Evolutionary conservation across 2,113 vertebrate species (phyloP).

Genomic region (Myxocyprinus asiaticus): DNA sequence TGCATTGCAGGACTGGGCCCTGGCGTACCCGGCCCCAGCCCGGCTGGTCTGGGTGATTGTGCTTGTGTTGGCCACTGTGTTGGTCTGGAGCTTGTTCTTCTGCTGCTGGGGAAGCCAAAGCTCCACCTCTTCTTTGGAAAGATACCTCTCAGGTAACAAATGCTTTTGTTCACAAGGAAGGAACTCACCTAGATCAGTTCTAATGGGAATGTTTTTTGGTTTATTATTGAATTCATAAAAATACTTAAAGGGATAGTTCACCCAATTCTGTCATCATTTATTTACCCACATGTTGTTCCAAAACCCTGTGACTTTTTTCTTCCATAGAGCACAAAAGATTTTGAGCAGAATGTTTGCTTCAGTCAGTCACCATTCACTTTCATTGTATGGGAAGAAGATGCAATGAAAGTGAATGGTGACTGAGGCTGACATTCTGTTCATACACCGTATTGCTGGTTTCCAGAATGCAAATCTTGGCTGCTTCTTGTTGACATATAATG

Average conservation of each 20-base stretch:
- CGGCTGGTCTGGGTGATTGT: slow-evolving; percentile 72
- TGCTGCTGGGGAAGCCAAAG: slow-evolving; percentile 72
- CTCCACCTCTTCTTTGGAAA: slow-evolving; percentile 68
- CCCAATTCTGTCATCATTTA: no score
- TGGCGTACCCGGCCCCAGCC: slow-evolving; percentile 62
- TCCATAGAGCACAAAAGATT: no score
- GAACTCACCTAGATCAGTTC: slow-evolving; percentile 3
- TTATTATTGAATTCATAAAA: no score
- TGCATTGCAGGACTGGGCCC: slow-evolving; percentile 62
- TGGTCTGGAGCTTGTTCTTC: slow-evolving; percentile 76
- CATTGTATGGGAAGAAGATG: no score
- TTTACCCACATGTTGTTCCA: no score
- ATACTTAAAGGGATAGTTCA: no score
- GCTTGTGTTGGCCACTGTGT: slow-evolving; percentile 70
- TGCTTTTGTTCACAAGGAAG: neutral
- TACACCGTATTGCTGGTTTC: slow-evolving; percentile 58
- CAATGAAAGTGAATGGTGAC: no score
- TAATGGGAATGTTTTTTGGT: neutral
- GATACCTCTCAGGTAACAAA: slow-evolving; percentile 73
- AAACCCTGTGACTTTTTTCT: no score
- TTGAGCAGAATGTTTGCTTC: no score
- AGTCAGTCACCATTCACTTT: no score
- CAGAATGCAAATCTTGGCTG: slow-evolving; percentile 62
- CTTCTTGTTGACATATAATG: slow-evolving; percentile 49
- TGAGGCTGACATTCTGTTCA: neutral